Conservation (phyloP, 2,797 vertebrate species). For the Clarias fuscus region DNA sequence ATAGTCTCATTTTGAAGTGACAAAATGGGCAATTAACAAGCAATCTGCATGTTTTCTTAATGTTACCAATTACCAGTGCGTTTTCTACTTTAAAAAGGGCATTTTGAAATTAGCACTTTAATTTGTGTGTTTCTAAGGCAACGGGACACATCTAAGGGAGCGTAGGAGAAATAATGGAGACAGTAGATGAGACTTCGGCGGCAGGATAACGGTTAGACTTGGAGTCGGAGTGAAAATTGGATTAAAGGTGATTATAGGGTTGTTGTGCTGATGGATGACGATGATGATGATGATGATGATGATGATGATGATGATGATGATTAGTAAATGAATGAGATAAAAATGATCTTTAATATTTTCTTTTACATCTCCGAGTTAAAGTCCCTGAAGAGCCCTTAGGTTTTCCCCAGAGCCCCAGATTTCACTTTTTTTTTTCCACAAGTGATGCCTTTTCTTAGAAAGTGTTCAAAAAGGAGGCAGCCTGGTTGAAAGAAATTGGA, state of each 20-base stretch:
- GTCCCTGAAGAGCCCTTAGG: not conserved
- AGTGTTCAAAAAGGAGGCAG: not conserved
- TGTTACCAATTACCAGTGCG: conserved; percentile 40
- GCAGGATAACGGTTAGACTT: not conserved
- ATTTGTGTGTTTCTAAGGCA: conserved; percentile 72
- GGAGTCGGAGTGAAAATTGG: not conserved
- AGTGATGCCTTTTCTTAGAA: not conserved
- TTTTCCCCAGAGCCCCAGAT: not conserved
- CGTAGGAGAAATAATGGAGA: not conserved
- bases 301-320: not conserved
- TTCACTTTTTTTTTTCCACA: not conserved
- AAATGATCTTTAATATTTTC: not conserved
- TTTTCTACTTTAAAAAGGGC: conserved; percentile 34
- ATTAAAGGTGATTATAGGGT: not conserved
- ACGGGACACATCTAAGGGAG: conserved; percentile 20
- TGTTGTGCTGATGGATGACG: not conserved
- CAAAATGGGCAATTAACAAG: conserved; percentile 52
- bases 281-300: not conserved
- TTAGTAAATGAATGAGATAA: not conserved
- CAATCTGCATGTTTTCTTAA: conserved; percentile 51
- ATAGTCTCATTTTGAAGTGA: conserved; percentile 48
- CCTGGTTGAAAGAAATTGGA: not conserved
- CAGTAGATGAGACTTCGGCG: not conserved
- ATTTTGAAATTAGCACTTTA: conserved; percentile 76
- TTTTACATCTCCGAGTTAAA: not conserved